Evolutionary conservation across 2,113 vertebrate genomes (phyloP), one percentile per base, ranked within the genome.

Genomic region (Chascanopsetta lugubris): DNA sequence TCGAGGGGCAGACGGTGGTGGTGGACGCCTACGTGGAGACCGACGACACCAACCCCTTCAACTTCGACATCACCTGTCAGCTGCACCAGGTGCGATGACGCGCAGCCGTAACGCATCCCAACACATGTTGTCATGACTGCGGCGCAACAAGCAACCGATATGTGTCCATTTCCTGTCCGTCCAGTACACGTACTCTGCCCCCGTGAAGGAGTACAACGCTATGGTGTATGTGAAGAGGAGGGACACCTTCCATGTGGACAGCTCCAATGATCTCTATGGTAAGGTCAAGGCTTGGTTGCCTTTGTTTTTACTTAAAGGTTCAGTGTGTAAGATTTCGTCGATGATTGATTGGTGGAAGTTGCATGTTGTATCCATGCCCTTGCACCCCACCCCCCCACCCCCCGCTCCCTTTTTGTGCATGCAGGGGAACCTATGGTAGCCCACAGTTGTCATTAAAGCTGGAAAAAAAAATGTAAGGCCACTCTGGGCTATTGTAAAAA

Each of bases 191-290:
- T 99, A 99, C 45, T 85, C 90, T 0, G 92, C 92, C 0, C 69
- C 80, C 3, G 92, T 93, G 80, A 93, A 95, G 0, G 95, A 97
- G 59, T 96, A 97, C 79, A 93, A 69, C 0, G 95, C 95, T 46
- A 91, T 92, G 87, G 90, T 99, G 55, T 99, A 96, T 9, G 91
- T 99, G 72, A 97, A 96, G 78, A 92, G 94, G 81, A 93, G 91
- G 0, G 90, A 87, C 82, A 94, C 83, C 34, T 94, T 97, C 74
- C 96, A 96, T 11, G 94, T 99, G 79, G 97, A 99, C 94, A 98
- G 95, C 12, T 80, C 92, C 56, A 91, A 91, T 1, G 91, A 95
- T 57, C 92, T 99, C 12, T 92, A 94, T 0, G 95, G 97, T 98
- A 87, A 83, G 92, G 45, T 40, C 13, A 0, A 26, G 12, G n/a